Conservation (phyloP, 2,113 vertebrate species). For the Tyto alba region DNA sequence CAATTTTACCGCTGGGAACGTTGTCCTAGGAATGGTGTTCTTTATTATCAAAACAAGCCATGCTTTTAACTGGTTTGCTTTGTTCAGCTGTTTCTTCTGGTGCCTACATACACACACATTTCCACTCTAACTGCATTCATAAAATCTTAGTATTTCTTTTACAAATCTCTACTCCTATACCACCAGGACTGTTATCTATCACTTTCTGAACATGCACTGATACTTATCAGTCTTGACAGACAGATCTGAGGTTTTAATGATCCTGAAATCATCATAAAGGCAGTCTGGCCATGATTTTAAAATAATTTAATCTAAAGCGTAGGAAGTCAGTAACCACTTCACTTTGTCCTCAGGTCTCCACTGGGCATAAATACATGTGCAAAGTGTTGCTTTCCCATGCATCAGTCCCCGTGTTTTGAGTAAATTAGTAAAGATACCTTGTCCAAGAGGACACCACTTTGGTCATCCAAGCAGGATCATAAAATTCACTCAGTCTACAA, state of each 20-base stretch:
- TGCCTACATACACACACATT: neutral
- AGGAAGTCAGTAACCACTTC: neutral
- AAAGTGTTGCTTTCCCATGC: neutral
- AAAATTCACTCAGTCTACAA: neutral
- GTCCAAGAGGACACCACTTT: neutral
- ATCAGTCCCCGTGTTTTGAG: neutral
- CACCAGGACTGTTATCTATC: neutral
- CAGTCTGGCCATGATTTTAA: neutral
- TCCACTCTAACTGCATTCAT: neutral
- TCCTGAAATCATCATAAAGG: neutral
- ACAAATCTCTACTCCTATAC: neutral
- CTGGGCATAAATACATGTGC: neutral
- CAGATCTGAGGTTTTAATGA: neutral
- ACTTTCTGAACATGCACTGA: neutral
- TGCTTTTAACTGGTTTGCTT: neutral
- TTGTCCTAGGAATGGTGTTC: neutral
- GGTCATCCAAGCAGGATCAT: neutral
- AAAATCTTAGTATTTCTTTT: neutral
- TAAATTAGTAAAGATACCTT: neutral
- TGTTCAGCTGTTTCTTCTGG: neutral
- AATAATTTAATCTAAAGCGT: neutral
- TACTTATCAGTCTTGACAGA: neutral
- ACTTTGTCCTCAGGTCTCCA: neutral
- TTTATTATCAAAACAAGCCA: neutral
- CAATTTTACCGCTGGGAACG: neutral